A percentile compares a stretch with the other conserved stretches of the same genome.
These are phyloP conservation scores for Nestor notabilis DNA, from an alignment of 2,113 vertebrate genomes.

Conservation along the genomic window DNA sequence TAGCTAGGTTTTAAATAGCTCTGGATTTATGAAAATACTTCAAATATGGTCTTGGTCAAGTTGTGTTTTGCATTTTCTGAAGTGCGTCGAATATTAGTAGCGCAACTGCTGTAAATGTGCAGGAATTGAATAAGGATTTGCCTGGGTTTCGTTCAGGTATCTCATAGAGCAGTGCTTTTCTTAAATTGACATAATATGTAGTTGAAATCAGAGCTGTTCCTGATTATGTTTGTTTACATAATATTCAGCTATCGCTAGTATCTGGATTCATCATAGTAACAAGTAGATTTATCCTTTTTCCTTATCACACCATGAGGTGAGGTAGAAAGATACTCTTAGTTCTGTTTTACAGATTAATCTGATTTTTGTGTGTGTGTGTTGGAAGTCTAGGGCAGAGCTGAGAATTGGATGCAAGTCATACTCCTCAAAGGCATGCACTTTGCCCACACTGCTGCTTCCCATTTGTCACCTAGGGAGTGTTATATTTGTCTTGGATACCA, in stretches of 20 bases:
- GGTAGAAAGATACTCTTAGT: not conserved
- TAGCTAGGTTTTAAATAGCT: not conserved
- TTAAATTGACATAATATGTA: not conserved
- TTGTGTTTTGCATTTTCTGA: not conserved
- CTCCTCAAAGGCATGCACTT: not conserved
- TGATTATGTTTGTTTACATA: not conserved
- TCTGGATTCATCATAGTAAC: not conserved
- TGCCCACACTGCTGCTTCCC: not conserved
- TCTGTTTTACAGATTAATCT: not conserved
- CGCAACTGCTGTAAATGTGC: not conserved
- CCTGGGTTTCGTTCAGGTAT: not conserved
- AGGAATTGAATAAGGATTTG: not conserved
- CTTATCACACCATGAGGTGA: not conserved
- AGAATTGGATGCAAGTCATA: not conserved
- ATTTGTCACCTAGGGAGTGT: not conserved
- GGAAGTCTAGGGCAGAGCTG: not conserved
- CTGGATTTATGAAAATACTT: not conserved
- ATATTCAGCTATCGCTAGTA: not conserved
- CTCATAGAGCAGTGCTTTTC: not conserved
- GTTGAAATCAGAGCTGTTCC: not conserved
- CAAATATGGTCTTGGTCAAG: not conserved
- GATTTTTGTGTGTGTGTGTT: not conserved
- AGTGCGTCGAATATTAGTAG: not conserved
- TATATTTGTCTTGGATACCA: not conserved
- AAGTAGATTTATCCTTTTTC: not conserved